These are phyloP conservation scores for Leucophenga varia DNA, from an alignment of 1,140 invertebrate species.

Conservation along the genomic window DNA sequence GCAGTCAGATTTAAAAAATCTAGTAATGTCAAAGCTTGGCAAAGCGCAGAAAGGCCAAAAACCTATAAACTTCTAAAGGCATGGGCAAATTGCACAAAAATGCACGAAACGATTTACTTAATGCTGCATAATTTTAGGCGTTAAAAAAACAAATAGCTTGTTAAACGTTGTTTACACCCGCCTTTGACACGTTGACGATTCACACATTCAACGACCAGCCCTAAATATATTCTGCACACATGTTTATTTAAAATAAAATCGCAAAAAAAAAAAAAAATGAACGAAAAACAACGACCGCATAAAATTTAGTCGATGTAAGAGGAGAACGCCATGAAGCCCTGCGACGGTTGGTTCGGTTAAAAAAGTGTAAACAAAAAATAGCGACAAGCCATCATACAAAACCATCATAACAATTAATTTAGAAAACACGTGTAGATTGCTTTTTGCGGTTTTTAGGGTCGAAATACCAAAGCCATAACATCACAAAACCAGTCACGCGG, in stretches of 20 bases:
- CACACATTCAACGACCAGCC: conserved; percentile 46
- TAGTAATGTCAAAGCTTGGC: too few species aligned
- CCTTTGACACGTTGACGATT: conserved; percentile 36
- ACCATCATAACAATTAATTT: conserved; percentile 54
- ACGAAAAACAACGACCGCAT: too few species aligned
- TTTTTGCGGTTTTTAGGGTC: conserved; percentile 43
- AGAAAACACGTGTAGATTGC: conserved; percentile 54
- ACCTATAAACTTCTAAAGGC: too few species aligned
- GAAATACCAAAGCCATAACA: too few species aligned
- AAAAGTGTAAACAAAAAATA: conserved; percentile 25
- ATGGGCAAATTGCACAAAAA: conserved; percentile 18
- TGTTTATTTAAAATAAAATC: too few species aligned
- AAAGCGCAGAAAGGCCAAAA: too few species aligned
- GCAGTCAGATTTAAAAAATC: too few species aligned
- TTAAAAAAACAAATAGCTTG: conserved; percentile 46
- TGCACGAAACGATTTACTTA: conserved; percentile 30
- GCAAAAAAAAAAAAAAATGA: too few species aligned
- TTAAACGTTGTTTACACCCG: conserved; percentile 28
- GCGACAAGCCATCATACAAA: conserved; percentile 51
- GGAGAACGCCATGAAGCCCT: too few species aligned
- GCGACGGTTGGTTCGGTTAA: too few species aligned
- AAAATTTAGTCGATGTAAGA: too few species aligned
- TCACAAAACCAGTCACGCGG: too few species aligned
- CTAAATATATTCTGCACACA: background rate
- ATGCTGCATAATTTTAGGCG: conserved; percentile 51